Percentiles rank a stretch among this genome's conserved stretches.
phyloP scores from a whole-genome alignment of 2,797 vertebrate genomes.

The Spatula clypeata region DNA sequence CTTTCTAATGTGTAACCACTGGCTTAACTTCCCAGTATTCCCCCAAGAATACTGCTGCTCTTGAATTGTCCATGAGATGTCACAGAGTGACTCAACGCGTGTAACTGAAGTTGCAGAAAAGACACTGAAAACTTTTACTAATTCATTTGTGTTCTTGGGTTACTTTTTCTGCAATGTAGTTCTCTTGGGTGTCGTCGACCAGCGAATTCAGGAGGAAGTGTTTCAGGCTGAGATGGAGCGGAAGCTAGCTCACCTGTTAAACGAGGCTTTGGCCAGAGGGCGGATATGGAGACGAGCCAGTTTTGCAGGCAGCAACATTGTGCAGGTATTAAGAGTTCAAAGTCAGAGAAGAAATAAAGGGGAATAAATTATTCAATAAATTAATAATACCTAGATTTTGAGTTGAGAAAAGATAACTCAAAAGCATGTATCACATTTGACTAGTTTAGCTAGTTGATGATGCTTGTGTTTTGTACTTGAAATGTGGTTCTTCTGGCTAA shows the following conservation, averaged over 20 bases:
- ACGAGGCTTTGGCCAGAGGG: conserved; percentile 88
- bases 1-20: neutral
- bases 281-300: conserved; percentile 93
- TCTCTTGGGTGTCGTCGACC: conserved; percentile 92
- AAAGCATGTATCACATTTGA: rapidly evolving
- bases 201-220: conserved; percentile 89
- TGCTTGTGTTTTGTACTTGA: neutral
- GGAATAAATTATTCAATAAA: neutral
- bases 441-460: neutral
- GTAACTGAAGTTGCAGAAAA: neutral
- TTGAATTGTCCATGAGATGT: rapidly evolving
- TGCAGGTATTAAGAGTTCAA: conserved; percentile 88
- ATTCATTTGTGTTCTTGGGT: neutral
- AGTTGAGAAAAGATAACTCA: neutral
- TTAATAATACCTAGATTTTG: neutral
- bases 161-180: conserved; percentile 81
- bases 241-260: conserved; percentile 92
- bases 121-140: neutral
- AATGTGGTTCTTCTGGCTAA: neutral
- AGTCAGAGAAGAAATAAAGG: neutral
- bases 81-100: neutral
- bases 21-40: neutral
- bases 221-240: conserved; percentile 95
- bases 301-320: conserved; percentile 88
- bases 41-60: neutral